Percentiles rank a stretch among this genome's conserved stretches.
Evolutionary conservation across 2,888 invertebrate genomes (phyloP).

Genomic region (Eustalomyia histrio): DNA sequence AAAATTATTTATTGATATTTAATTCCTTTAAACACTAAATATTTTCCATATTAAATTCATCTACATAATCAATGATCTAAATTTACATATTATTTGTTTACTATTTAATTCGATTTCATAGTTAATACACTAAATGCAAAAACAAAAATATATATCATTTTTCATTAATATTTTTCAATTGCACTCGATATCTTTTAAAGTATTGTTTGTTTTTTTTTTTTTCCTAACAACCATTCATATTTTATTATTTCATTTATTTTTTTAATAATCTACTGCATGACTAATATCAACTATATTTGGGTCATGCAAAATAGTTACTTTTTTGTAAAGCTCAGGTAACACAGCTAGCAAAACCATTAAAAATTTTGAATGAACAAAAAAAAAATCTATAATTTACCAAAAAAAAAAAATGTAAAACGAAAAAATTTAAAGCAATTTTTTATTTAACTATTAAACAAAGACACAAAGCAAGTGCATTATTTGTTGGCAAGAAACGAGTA

Average conservation of each 20-base stretch:
- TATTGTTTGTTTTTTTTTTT: background rate
- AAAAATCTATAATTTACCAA: constrained; percentile 54
- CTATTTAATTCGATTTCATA: background rate
- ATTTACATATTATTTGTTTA: no score
- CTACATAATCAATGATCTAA: no score
- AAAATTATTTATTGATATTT: no score
- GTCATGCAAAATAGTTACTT: constrained; percentile 63
- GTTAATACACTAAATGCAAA: background rate
- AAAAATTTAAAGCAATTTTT: constrained; percentile 56
- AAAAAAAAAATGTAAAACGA: constrained; percentile 23
- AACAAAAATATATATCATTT: background rate
- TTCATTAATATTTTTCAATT: background rate
- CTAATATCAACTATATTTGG: constrained; percentile 65
- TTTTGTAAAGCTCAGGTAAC: background rate
- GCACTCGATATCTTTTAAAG: constrained; percentile 18
- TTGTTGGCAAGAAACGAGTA: constrained; percentile 58
- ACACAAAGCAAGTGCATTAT: constrained; percentile 62
- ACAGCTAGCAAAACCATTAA: constrained; percentile 43
- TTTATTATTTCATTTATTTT: constrained; percentile 43
- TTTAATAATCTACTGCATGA: constrained; percentile 64
- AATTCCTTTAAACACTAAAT: no score
- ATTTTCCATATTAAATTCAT: no score
- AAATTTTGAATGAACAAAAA: constrained; percentile 44
- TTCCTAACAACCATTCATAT: constrained; percentile 33
- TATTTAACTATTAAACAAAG: constrained; percentile 52